Percentiles rank a stretch among this genome's conserved stretches.
phyloP scores from a whole-genome alignment of 2,113 vertebrate genomes.

The Nycticryphes semicollaris region DNA sequence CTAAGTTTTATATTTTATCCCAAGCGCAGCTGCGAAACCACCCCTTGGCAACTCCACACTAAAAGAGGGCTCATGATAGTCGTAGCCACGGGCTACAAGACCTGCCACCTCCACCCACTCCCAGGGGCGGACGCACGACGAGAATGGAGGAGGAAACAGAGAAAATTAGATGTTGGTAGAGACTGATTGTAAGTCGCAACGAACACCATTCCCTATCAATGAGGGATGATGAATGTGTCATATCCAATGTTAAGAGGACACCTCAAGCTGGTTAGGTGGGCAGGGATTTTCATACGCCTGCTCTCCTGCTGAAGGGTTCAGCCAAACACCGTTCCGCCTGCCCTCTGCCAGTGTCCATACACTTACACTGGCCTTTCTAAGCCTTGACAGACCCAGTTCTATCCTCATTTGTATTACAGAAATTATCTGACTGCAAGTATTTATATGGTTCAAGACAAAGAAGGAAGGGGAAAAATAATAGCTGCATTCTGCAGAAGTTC shows the following conservation, averaged over 20 bases:
- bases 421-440: neutral
- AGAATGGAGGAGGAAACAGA: neutral
- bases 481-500: neutral
- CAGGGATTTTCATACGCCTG: neutral
- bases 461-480: neutral
- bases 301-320: neutral
- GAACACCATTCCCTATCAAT: neutral
- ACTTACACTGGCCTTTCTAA: neutral
- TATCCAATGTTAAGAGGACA: neutral
- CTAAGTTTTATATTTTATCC: neutral
- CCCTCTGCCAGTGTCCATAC: neutral
- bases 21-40: neutral
- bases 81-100: neutral
- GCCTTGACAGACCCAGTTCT: fast-evolving
- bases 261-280: neutral
- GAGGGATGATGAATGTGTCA: neutral
- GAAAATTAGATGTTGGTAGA: neutral
- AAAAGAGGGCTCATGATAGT: fast-evolving
- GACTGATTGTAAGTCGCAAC: fast-evolving
- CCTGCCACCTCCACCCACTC: neutral
- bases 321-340: neutral
- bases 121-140: fast-evolving
- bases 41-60: neutral
- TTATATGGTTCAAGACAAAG: neutral
- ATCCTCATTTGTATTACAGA: neutral